Evolutionary conservation across 2,113 vertebrate species (phyloP).

Genomic region (Mormyrus iriodes): DNA sequence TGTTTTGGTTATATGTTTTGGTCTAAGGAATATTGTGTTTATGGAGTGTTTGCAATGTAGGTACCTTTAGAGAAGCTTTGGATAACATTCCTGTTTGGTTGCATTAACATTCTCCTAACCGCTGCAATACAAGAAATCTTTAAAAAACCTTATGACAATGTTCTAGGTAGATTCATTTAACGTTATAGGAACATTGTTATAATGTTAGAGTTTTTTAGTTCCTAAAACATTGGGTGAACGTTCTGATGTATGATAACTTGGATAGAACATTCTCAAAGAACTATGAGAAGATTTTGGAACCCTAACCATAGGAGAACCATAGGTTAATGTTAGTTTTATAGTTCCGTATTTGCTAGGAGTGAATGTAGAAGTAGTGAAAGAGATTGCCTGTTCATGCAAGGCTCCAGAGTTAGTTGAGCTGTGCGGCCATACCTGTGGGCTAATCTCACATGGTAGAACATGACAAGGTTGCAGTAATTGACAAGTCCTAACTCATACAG

Average conservation of each 20-base stretch:
- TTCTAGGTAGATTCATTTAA: background rate
- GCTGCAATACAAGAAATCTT: background rate
- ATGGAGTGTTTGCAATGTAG: background rate
- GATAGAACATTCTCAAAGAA: background rate
- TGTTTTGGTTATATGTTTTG: background rate
- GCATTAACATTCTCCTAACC: background rate
- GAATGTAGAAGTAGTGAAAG: background rate
- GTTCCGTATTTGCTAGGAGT: background rate
- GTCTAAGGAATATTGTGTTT: background rate
- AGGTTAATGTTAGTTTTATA: background rate
- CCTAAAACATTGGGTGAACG: background rate
- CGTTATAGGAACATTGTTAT: background rate
- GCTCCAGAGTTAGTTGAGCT: background rate
- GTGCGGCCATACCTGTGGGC: background rate
- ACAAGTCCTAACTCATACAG: background rate
- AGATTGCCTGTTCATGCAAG: background rate
- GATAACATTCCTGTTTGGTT: background rate
- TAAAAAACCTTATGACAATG: background rate
- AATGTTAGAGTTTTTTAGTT: background rate
- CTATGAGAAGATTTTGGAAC: background rate
- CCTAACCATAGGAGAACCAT: background rate
- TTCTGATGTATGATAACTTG: background rate
- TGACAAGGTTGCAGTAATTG: background rate
- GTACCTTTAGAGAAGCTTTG: background rate
- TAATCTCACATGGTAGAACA: background rate